These are phyloP conservation scores for Xenops minutus DNA, from an alignment of 2,797 vertebrate species.

Conservation along the genomic window DNA sequence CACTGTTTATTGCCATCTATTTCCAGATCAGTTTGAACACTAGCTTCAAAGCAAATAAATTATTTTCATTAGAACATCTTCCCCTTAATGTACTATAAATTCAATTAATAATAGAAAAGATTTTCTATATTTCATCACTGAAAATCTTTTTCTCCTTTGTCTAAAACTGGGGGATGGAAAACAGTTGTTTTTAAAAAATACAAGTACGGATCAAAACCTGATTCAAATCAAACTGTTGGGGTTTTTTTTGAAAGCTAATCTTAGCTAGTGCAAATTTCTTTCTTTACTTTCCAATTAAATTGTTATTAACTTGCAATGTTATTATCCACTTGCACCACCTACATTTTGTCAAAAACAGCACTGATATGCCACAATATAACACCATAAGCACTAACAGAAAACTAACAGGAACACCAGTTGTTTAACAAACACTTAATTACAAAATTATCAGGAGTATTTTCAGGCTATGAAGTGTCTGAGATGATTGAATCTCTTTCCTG, in stretches of 20 bases:
- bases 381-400: background rate
- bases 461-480: background rate
- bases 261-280: background rate
- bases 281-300: background rate
- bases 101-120: background rate
- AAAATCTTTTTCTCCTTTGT: background rate
- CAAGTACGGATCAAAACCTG: background rate
- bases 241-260: background rate
- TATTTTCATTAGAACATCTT: slow-evolving; percentile 28
- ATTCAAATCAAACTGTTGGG: background rate
- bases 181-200: background rate
- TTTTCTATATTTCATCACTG: background rate
- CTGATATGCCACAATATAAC: background rate
- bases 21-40: slow-evolving; percentile 24
- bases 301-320: background rate
- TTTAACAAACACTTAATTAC: background rate
- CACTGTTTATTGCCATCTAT: slow-evolving; percentile 7
- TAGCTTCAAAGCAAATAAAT: slow-evolving; percentile 35
- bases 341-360: background rate
- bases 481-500: background rate
- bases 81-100: slow-evolving; percentile 4
- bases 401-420: background rate
- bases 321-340: background rate
- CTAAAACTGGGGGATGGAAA: background rate
- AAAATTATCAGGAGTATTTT: background rate